phyloP scores from a whole-genome alignment of 2,797 vertebrate species.

The Danio tinwini region DNA sequence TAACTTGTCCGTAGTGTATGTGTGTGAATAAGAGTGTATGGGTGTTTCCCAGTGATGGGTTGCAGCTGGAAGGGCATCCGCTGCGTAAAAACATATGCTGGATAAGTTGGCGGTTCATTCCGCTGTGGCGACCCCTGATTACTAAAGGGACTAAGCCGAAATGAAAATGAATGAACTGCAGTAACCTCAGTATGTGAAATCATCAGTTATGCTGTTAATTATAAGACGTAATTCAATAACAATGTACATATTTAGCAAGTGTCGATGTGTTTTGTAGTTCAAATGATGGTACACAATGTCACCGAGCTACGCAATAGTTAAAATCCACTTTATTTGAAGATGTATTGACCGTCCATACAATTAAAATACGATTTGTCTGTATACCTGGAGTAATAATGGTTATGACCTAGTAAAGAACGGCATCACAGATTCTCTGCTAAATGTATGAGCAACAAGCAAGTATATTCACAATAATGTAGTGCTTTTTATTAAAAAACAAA shows the following conservation, averaged over 20 bases:
- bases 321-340: constrained; percentile 67
- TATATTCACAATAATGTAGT: constrained; percentile 86
- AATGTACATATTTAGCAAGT: background rate
- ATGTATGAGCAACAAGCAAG: constrained; percentile 60
- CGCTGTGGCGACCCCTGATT: too few species aligned
- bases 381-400: constrained; percentile 59
- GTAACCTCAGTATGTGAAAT: background rate
- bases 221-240: background rate
- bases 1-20: too few species aligned
- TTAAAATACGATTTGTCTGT: constrained; percentile 65
- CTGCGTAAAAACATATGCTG: too few species aligned
- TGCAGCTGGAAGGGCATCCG: too few species aligned
- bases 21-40: too few species aligned
- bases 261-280: constrained; percentile 21
- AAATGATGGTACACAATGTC: constrained; percentile 59
- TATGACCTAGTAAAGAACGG: constrained; percentile 62
- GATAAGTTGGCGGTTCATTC: too few species aligned
- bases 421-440: constrained; percentile 63
- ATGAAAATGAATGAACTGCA: background rate
- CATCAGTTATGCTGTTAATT: background rate
- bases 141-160: too few species aligned
- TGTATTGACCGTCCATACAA: constrained; percentile 64
- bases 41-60: too few species aligned
- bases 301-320: constrained; percentile 60
- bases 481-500: constrained; percentile 86